These are phyloP conservation scores for Clamator glandarius DNA, from an alignment of 2,797 vertebrate species.

Conservation along the genomic window DNA sequence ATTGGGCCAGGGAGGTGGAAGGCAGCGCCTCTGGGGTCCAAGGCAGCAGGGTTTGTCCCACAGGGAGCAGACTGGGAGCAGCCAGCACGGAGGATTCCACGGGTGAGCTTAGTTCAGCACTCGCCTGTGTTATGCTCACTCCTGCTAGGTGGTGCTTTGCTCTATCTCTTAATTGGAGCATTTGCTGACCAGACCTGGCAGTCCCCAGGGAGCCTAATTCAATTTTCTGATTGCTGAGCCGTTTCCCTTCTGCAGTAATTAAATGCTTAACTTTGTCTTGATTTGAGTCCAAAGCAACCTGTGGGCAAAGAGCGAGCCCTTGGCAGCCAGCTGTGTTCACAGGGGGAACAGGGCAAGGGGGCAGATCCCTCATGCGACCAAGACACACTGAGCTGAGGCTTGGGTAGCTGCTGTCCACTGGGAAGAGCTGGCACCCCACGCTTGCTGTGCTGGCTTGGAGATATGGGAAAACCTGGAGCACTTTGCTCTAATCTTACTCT, in stretches of 20 bases:
- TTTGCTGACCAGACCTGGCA: conserved; percentile 23
- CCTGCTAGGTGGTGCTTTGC: not conserved
- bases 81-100: fast-evolving
- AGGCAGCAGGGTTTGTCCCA: not conserved
- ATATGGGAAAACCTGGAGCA: not conserved
- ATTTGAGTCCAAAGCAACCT: conserved; percentile 65
- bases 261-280: conserved; percentile 73
- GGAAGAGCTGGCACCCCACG: fast-evolving
- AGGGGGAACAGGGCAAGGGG: not conserved
- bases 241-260: conserved; percentile 69
- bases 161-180: not conserved
- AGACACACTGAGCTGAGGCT: not conserved
- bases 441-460: not conserved
- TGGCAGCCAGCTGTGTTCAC: not conserved
- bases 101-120: not conserved
- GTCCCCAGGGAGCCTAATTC: conserved; percentile 68
- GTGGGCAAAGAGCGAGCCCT: not conserved
- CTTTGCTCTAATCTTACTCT: not conserved
- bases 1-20: not conserved
- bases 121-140: not conserved
- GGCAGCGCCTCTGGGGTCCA: not conserved
- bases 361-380: not conserved
- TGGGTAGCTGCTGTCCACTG: not conserved
- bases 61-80: not conserved
- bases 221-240: conserved; percentile 71